Conservation (phyloP, 2,797 vertebrate species). For the Carapus acus region DNA sequence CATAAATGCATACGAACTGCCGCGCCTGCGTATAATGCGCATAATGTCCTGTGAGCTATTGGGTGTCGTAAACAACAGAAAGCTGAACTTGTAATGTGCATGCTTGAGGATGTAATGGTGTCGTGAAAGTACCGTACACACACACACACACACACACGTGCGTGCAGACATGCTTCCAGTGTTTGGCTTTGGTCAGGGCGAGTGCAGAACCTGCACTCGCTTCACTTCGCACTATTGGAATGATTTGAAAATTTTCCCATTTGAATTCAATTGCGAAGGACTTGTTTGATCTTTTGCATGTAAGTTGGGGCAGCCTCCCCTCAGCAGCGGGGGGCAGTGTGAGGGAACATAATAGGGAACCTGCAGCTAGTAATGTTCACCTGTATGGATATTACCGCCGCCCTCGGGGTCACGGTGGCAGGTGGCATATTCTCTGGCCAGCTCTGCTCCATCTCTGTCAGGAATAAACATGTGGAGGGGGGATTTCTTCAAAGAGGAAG, state of each 20-base stretch:
- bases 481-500: conserved; percentile 60
- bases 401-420: conserved; percentile 66
- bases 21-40: conserved; percentile 37
- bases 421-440: conserved; percentile 66
- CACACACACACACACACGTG: conserved; percentile 34
- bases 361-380: conserved; percentile 70
- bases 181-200: conserved; percentile 65
- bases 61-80: conserved; percentile 66
- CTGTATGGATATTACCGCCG: conserved; percentile 74
- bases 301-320: conserved; percentile 64
- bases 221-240: conserved; percentile 68
- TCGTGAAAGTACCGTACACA: conserved; percentile 59
- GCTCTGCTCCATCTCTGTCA: conserved; percentile 51
- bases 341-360: conserved; percentile 69
- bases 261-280: conserved; percentile 72
- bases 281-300: conserved; percentile 78
- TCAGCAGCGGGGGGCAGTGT: conserved; percentile 63
- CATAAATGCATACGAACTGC: conserved; percentile 27
- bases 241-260: conserved; percentile 71
- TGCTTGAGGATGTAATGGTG: conserved; percentile 64
- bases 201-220: conserved; percentile 59
- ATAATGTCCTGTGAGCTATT: conserved; percentile 49
- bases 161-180: conserved; percentile 43
- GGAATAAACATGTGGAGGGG: conserved; percentile 58
- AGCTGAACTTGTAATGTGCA: conserved; percentile 60